Conservation (phyloP, 2,888 invertebrate genomes). For the Cephus nigrinus region DNA sequence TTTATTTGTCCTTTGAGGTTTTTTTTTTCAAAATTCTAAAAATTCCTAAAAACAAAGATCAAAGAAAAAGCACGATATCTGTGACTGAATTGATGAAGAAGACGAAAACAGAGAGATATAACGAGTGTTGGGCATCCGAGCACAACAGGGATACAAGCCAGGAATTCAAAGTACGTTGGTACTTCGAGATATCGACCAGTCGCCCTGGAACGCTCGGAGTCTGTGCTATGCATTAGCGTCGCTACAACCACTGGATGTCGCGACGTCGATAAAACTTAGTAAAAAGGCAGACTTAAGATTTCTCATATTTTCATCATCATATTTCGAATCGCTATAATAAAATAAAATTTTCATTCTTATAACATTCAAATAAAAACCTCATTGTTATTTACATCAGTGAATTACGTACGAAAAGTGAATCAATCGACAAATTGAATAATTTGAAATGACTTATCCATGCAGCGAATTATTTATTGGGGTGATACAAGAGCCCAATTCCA, state of each 20-base stretch:
- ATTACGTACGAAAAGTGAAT: not conserved
- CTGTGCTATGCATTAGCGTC: constrained; percentile 47
- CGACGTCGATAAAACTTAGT: constrained; percentile 4
- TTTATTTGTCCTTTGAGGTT: not conserved
- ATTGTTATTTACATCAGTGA: not conserved
- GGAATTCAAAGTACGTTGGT: constrained; percentile 55
- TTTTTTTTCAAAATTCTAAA: not conserved
- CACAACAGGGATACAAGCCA: constrained; percentile 11
- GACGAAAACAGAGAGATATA: not conserved
- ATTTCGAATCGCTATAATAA: not conserved
- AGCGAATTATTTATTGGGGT: not conserved
- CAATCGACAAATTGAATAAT: not conserved
- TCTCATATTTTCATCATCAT: not conserved
- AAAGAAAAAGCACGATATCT: not conserved
- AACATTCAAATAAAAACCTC: not conserved
- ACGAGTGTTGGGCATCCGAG: not conserved
- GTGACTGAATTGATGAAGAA: not conserved
- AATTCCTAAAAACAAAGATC: not conserved
- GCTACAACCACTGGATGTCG: constrained; percentile 40
- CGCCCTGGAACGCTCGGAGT: constrained; percentile 47
- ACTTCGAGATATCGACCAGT: constrained; percentile 61
- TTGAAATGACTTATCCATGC: not conserved
- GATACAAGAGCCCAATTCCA: not conserved
- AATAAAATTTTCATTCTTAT: not conserved
- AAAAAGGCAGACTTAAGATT: not conserved